Evolutionary conservation across 2,888 invertebrate species (phyloP), one percentile per base, ranked within the genome.

Genomic region (Rambutsinella grinnellia): DNA sequence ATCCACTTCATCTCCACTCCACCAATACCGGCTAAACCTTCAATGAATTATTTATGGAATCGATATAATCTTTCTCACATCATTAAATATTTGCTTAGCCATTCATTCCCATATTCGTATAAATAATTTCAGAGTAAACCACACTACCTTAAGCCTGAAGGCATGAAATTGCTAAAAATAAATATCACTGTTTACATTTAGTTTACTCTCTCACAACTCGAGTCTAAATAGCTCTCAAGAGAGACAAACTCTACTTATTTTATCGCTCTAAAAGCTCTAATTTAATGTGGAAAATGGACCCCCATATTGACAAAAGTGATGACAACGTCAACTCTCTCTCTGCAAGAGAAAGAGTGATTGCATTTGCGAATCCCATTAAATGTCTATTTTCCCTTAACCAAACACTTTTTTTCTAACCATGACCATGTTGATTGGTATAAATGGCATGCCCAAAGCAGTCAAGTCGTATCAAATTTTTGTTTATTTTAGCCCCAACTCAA

Each of bases 41-140:
- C n/a, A n/a, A n/a, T n/a, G n/a, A n/a, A n/a, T n/a, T n/a, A 17
- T 8, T 6, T 17, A 51, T 51, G 17, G 17, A 54, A 24, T 26
- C 56, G 10, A 19, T 36, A 28, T 5, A 26, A 44, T 56, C 54
- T 69, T 49, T 44, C 46, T 23, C 47, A 13, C 28, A 56, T 63
- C 63, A 63, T 63, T 71, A 71, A 71, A 71, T 71, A 71, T 71
- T 71, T 71, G 63, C 28, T 71, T 49, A 71, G 63, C 49, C 57
- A 57, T 56, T 70, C n/a, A n/a, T n/a, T n/a, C n/a, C n/a, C n/a
- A n/a, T n/a, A n/a, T n/a, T n/a, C n/a, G n/a, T n/a, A n/a, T n/a
- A n/a, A n/a, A n/a, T n/a, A n/a, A n/a, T n/a, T n/a, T n/a, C n/a
- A n/a, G n/a, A n/a, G n/a, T n/a, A n/a, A n/a, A n/a, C n/a, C n/a